Evolutionary conservation across 2,113 vertebrate species (phyloP), one percentile per base, ranked within the genome.

Genomic region (Brachypteracias leptosomus): DNA sequence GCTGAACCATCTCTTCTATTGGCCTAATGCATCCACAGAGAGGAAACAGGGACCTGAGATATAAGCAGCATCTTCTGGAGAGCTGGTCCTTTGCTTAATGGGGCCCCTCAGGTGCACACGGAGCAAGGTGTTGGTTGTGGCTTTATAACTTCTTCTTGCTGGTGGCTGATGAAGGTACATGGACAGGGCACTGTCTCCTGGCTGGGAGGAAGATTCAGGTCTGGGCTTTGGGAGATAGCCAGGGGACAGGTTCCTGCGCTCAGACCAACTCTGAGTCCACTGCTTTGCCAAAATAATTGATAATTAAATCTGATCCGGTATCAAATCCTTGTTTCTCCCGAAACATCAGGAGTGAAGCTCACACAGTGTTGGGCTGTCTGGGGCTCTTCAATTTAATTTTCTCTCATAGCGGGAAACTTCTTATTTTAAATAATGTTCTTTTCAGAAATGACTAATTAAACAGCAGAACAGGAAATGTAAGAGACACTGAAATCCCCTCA

Each of bases 381-480:
- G 16, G 52, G 13, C 55, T 85, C 51, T 52, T 70, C 42, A 40
- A 54, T 46, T 85, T 68, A 15, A 70, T 88, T 87, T 76, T 38
- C 51, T 89, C 36, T 85, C 55, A 13, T 51, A 74, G 86, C 0
- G 1, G 65, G 65, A 93, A 93, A 81, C 38, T 28, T 78, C 44
- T 61, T 83, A 46, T 76, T 95, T 79, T 38, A 66, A 91, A 63
- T 46, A 51, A 67, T 25, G 51, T 55, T 83, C 62, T 85, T 79
- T 93, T 79, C 68, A 82, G 68, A 83, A 96, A 44, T 73, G 29
- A 90, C 75, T 90, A 88, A 95, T 96, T 96, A 91, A 94, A 74
- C 85, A 90, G 22, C 38, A 67, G 88, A 80, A 59, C 88, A 92
- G 93, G 95, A 96, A 94, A 90, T 31, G 44, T 74, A 18, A 92